phyloP scores from a whole-genome alignment of 92 coral and sea anemone genomes.

The Bergia sp. region DNA sequence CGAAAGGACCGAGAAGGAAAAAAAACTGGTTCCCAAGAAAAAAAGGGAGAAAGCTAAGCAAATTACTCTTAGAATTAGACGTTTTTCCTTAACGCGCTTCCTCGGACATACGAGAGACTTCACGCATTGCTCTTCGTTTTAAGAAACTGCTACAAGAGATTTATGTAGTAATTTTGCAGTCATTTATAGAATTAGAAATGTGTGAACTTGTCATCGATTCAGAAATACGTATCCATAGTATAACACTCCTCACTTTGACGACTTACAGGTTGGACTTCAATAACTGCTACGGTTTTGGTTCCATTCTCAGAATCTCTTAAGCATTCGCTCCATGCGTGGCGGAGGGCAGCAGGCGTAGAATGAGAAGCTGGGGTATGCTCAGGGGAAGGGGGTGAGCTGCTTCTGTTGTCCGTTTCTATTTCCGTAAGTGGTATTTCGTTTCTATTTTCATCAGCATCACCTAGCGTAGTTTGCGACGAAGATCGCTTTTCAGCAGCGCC shows the following conservation, averaged over 20 bases:
- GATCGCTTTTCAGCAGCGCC: neutral
- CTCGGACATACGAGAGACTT: neutral
- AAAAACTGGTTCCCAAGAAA: neutral
- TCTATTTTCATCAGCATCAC: neutral
- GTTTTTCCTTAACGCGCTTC: neutral
- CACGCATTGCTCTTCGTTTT: neutral
- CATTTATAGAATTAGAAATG: neutral
- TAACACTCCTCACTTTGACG: neutral
- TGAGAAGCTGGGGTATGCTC: neutral
- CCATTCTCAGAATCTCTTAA: neutral
- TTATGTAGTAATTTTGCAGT: neutral
- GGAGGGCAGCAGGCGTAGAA: neutral
- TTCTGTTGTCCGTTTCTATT: neutral
- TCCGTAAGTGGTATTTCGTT: neutral
- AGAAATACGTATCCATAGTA: neutral
- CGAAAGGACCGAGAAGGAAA: neutral
- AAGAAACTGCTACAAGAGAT: too few species aligned
- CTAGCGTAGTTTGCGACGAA: neutral
- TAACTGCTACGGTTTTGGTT: neutral
- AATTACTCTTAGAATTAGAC: neutral
- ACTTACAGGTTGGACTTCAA: neutral
- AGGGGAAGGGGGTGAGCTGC: neutral
- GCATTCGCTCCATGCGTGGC: neutral
- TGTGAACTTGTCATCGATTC: neutral
- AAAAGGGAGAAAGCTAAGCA: neutral